Evolutionary conservation across 2,113 vertebrate species (phyloP).

Genomic region (Chlamydotis undulata): DNA sequence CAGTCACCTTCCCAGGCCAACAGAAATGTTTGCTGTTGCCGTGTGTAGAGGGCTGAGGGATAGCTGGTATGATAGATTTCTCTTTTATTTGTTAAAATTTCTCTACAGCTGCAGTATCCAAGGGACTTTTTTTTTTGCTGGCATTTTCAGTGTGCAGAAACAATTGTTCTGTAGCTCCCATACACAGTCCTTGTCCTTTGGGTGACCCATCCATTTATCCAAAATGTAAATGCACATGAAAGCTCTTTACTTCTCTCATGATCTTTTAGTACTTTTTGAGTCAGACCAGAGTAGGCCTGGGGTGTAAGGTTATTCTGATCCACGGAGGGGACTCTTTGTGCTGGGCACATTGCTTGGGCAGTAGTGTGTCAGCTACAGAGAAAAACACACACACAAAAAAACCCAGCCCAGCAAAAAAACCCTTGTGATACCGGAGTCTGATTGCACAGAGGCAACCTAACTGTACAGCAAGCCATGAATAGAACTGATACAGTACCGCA

Average conservation of each 20-base stretch:
- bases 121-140: neutral
- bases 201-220: constrained; percentile 39
- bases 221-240: constrained; percentile 21
- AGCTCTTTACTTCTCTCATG: constrained; percentile 44
- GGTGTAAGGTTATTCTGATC: neutral
- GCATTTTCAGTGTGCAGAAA: neutral
- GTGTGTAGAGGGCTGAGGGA: neutral
- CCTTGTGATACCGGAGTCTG: neutral
- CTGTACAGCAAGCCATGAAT: neutral
- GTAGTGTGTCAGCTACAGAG: neutral
- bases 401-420: neutral
- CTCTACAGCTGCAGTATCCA: neutral
- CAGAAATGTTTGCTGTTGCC: neutral
- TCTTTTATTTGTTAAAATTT: neutral
- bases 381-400: neutral
- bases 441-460: neutral
- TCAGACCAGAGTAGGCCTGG: constrained; percentile 4
- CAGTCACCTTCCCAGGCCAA: neutral
- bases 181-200: constrained; percentile 52
- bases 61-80: neutral
- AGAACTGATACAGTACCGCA: neutral
- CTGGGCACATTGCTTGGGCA: neutral
- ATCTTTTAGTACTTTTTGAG: constrained; percentile 2
- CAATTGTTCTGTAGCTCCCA: neutral
- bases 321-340: neutral